phyloP scores from a whole-genome alignment of 2,888 invertebrate species.

The Tachina grossa region DNA sequence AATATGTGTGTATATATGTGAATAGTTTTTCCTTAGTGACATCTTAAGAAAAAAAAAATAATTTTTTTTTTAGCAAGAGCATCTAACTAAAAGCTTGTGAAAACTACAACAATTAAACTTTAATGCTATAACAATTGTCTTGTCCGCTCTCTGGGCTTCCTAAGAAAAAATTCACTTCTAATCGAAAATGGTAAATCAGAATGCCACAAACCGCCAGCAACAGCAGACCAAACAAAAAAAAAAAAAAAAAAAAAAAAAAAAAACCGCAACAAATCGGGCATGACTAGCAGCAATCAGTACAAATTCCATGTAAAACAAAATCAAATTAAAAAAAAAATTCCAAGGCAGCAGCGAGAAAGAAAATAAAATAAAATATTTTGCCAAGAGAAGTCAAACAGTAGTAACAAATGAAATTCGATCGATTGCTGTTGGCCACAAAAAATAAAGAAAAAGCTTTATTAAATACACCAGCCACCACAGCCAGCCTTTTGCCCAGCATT shows the following conservation, averaged over 20 bases:
- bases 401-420: constrained; percentile 65
- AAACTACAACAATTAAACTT: constrained; percentile 77
- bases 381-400: constrained; percentile 60
- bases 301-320: constrained; percentile 81
- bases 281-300: constrained; percentile 82
- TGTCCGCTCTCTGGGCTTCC: constrained; percentile 73
- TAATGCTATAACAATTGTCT: constrained; percentile 72
- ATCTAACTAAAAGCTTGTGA: background rate
- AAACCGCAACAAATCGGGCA: constrained; percentile 78
- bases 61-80: background rate
- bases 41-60: background rate
- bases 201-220: constrained; percentile 4
- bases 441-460: constrained; percentile 27
- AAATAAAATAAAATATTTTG: constrained; percentile 19
- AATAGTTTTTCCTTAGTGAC: background rate
- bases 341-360: constrained; percentile 53
- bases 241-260: background rate
- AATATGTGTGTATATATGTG: too few species aligned
- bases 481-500: background rate
- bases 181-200: constrained; percentile 71
- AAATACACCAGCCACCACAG: background rate
- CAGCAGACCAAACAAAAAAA: constrained; percentile 14
- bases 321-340: constrained; percentile 68
- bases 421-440: constrained; percentile 62
- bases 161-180: constrained; percentile 74